These are phyloP conservation scores for Xiphophorus hellerii DNA, from an alignment of 2,113 vertebrate species.

Conservation along the genomic window DNA sequence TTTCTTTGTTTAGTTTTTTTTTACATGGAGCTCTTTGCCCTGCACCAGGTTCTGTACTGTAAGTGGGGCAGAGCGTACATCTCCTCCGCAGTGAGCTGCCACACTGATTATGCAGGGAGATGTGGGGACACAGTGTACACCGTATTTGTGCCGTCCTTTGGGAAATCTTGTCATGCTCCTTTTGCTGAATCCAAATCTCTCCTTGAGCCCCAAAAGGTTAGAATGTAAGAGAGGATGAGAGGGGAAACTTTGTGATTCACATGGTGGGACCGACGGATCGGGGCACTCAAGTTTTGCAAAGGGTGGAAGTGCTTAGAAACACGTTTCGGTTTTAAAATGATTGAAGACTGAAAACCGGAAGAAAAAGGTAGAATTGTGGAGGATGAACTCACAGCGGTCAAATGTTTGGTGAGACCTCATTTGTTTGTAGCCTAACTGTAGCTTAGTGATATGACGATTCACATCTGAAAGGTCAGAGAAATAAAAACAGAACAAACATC, in stretches of 20 bases:
- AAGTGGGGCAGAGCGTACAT: slow-evolving; percentile 36
- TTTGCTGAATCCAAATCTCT: slow-evolving; percentile 24
- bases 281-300: neutral
- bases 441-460: too few species aligned
- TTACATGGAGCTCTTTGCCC: neutral
- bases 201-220: slow-evolving; percentile 45
- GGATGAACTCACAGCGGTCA: neutral
- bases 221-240: slow-evolving; percentile 2
- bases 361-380: neutral
- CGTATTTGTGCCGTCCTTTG: slow-evolving; percentile 37
- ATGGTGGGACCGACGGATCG: neutral
- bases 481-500: too few species aligned
- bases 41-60: slow-evolving; percentile 18
- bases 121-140: neutral
- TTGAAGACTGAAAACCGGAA: neutral
- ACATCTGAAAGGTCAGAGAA: too few species aligned
- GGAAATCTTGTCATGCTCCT: slow-evolving; percentile 42
- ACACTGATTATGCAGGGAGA: slow-evolving; percentile 45
- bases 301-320: neutral
- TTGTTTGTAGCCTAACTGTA: too few species aligned
- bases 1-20: too few species aligned
- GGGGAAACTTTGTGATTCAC: slow-evolving; percentile 23
- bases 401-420: neutral
- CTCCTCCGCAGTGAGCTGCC: slow-evolving; percentile 27
- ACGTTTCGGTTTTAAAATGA: neutral